Evolutionary conservation across 1,140 invertebrate genomes (phyloP).

Genomic region (Drosophila orosa): DNA sequence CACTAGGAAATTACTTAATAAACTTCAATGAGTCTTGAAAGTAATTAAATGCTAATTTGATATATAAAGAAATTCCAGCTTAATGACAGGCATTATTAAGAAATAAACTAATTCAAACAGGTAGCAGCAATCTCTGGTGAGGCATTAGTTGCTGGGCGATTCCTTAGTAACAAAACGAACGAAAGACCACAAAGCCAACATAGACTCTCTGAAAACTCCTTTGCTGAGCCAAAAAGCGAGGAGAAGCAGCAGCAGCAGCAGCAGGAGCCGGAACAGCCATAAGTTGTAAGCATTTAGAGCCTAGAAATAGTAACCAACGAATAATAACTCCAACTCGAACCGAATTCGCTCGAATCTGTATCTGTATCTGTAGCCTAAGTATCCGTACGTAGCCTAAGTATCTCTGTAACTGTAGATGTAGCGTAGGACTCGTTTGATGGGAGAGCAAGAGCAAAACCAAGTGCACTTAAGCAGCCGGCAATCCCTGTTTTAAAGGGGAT

Average conservation of each 20-base stretch:
- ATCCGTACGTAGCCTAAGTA: slow-evolving; percentile 25
- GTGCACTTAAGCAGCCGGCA: slow-evolving; percentile 28
- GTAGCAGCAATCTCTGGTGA: neutral
- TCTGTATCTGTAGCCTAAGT: slow-evolving; percentile 24
- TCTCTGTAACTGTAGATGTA: slow-evolving; percentile 26
- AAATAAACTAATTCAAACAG: slow-evolving; percentile 9
- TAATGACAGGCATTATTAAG: slow-evolving; percentile 4
- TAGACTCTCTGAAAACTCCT: slow-evolving; percentile 79
- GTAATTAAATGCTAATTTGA: slow-evolving; percentile 3
- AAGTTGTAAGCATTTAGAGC: slow-evolving; percentile 76
- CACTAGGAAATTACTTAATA: slow-evolving; percentile 6
- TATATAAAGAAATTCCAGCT: neutral
- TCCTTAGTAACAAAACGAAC: slow-evolving; percentile 13
- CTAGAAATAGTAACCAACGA: slow-evolving; percentile 26
- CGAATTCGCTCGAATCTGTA: slow-evolving; percentile 23
- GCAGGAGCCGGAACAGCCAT: slow-evolving; percentile 70
- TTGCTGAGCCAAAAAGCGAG: slow-evolving; percentile 51
- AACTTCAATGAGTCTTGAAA: neutral
- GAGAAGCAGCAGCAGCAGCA: slow-evolving; percentile 5
- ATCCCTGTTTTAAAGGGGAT: slow-evolving; percentile 44
- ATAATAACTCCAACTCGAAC: slow-evolving; percentile 17
- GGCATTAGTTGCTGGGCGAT: slow-evolving; percentile 8
- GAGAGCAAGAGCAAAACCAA: slow-evolving; percentile 36
- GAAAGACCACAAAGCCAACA: slow-evolving; percentile 80
- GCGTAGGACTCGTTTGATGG: slow-evolving; percentile 47